Percentiles rank a stretch among this genome's conserved stretches.
Conservation (phyloP, 1,140 invertebrate genomes). For the Carposina sasakii region DNA sequence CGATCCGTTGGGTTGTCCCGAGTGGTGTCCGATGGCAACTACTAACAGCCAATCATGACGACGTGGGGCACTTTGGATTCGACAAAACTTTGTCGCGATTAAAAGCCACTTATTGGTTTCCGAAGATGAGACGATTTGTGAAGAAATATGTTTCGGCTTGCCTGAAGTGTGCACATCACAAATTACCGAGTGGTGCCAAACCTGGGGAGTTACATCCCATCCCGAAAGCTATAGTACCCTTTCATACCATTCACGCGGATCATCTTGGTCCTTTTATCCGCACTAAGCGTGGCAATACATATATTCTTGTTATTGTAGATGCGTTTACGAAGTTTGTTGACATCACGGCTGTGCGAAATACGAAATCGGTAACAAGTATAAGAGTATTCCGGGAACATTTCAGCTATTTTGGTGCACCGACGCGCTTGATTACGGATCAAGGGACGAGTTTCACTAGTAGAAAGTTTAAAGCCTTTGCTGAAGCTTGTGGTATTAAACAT, state of each 20-base stretch:
- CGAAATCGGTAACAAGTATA: no score
- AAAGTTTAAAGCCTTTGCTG: no score
- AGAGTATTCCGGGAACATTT: no score
- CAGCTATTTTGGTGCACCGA: no score
- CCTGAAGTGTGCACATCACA: conserved; percentile 3
- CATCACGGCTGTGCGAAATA: background rate
- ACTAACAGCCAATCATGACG: no score
- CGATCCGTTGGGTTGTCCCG: no score
- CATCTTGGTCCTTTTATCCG: background rate
- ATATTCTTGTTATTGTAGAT: background rate
- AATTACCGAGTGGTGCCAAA: background rate
- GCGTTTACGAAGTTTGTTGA: conserved; percentile 1
- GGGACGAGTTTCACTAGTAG: no score
- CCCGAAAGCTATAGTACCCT: background rate
- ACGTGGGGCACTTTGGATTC: no score
- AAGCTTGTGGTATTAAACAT: no score
- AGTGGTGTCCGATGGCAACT: no score
- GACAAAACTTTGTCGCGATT: background rate
- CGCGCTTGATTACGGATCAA: no score
- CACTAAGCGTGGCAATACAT: background rate
- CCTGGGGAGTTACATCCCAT: background rate
- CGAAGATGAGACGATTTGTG: no score
- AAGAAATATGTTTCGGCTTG: background rate
- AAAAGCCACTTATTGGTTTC: conserved; percentile 1
- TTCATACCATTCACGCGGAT: background rate